These are phyloP conservation scores for Eciton burchellii DNA, from an alignment of 1,140 invertebrate species.

Conservation along the genomic window DNA sequence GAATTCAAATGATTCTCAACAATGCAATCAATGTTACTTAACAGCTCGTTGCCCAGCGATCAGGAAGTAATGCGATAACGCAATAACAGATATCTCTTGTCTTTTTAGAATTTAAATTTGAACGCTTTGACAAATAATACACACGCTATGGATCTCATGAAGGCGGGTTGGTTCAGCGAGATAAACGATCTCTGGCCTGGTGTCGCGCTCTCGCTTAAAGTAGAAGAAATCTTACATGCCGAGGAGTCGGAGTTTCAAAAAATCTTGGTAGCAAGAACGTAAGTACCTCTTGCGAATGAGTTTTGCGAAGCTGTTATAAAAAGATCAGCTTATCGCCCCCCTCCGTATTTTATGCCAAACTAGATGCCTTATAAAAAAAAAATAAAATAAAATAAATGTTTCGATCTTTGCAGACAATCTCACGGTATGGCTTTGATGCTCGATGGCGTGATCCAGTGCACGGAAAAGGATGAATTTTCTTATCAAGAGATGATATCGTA, in stretches of 20 bases:
- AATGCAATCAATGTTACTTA: no score
- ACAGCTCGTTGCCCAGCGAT: no score
- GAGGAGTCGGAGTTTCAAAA: slow-evolving; percentile 96
- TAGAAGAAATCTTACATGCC: slow-evolving; percentile 93
- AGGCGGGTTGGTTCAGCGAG: slow-evolving; percentile 96
- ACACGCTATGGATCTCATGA: slow-evolving; percentile 87
- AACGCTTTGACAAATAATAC: background rate
- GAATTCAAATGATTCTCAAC: no score
- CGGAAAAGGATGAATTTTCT: slow-evolving; percentile 97
- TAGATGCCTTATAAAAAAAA: background rate
- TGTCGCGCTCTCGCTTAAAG: slow-evolving; percentile 94
- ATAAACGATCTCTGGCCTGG: slow-evolving; percentile 96
- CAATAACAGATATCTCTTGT: no score
- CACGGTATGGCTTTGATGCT: slow-evolving; percentile 96
- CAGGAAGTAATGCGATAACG: no score
- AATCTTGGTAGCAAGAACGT: slow-evolving; percentile 96
- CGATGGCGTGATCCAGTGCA: slow-evolving; percentile 99
- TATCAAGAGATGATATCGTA: slow-evolving; percentile 99
- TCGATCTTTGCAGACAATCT: slow-evolving; percentile 89
- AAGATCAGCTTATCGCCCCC: background rate
- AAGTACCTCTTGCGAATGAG: slow-evolving; percentile 82
- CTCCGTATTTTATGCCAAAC: background rate
- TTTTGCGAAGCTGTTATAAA: slow-evolving; percentile 8
- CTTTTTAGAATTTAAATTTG: no score
- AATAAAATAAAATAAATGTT: no score